Conservation (phyloP, 1,140 invertebrate genomes). For the Drosophila pectinifera region DNA sequence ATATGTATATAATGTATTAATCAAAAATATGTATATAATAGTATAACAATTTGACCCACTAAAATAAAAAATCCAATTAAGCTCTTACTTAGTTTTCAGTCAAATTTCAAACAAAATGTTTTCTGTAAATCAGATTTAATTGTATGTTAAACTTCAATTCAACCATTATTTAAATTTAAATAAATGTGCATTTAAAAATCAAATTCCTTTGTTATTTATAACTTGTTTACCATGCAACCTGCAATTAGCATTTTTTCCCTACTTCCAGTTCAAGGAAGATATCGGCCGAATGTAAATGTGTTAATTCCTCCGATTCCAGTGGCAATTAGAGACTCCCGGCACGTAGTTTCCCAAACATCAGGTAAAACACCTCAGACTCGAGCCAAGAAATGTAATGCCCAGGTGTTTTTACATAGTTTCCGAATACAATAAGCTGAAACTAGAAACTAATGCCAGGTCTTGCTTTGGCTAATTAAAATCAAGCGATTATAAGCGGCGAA, state of each 20-base stretch:
- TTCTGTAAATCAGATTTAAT: neutral
- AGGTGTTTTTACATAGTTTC: conserved; percentile 29
- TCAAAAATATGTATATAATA: too few relatives aligned
- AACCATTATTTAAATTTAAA: neutral
- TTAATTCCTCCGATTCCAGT: conserved; percentile 23
- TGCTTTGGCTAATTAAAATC: conserved; percentile 35
- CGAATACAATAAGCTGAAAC: conserved; percentile 9
- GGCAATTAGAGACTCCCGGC: conserved; percentile 10
- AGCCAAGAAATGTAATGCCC: conserved; percentile 15
- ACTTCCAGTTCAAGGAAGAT: conserved; percentile 18
- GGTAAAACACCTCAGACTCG: conserved; percentile 8
- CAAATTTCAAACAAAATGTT: too few relatives aligned
- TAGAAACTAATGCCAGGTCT: conserved; percentile 6
- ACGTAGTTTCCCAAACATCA: conserved; percentile 9
- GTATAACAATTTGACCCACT: neutral
- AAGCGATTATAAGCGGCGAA: conserved; percentile 9
- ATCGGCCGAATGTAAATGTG: conserved; percentile 16
- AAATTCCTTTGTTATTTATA: neutral
- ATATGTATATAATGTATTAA: conserved; percentile 1
- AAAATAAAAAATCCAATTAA: neutral
- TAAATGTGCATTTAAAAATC: neutral
- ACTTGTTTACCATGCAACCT: neutral
- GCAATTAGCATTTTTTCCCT: neutral
- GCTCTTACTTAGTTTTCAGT: too few relatives aligned
- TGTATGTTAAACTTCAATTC: too few relatives aligned